Base-by-base conservation (phyloP, 2,888 invertebrate species). In the Chydorus sphaericus region DNA sequence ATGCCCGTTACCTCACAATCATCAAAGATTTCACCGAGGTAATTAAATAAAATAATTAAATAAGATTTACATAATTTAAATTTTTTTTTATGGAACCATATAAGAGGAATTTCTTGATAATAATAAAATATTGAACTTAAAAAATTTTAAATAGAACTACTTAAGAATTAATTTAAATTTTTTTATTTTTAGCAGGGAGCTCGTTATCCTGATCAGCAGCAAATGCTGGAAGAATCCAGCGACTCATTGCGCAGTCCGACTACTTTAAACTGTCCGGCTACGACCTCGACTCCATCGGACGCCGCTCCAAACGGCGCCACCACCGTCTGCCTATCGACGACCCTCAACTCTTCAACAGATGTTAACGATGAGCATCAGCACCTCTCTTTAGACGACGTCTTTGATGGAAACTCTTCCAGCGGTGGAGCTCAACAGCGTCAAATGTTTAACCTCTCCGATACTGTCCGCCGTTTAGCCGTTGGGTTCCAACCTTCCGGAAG, bases 1-100 rank as follows among this genome's bases (percentile, higher is more conserved):
- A 89, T 69, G 81, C 81, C 65, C 86, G 44, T 23, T 44, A 88
- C 20, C 10, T 44, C 14, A 23, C 23, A 5, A 44, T 44, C 26
- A 44, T 44, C 4, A 44, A 44, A 44, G 44, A 26, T 44, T 44
- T 44, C n/a, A 44, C 44, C 44, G 44, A 44, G 44, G 44, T 44
- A 44, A 16, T 11, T 8, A n/a, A n/a, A n/a, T n/a, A n/a, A n/a
- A n/a, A n/a, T n/a, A n/a, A n/a, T n/a, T n/a, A n/a, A n/a, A n/a
- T n/a, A n/a, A n/a, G n/a, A n/a, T n/a, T n/a, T n/a, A n/a, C n/a
- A n/a, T n/a, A 4, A n/a, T 44, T 20, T 10, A 14, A 8, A 14
- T 26, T 26, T 8, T 26, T 44, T 44, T 10, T 23, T 23, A 23
- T n/a, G n/a, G n/a, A n/a, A n/a, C n/a, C n/a, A n/a, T n/a, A n/a